phyloP scores from a whole-genome alignment of 2,888 invertebrate species.

The Muschampia plurimacula region DNA sequence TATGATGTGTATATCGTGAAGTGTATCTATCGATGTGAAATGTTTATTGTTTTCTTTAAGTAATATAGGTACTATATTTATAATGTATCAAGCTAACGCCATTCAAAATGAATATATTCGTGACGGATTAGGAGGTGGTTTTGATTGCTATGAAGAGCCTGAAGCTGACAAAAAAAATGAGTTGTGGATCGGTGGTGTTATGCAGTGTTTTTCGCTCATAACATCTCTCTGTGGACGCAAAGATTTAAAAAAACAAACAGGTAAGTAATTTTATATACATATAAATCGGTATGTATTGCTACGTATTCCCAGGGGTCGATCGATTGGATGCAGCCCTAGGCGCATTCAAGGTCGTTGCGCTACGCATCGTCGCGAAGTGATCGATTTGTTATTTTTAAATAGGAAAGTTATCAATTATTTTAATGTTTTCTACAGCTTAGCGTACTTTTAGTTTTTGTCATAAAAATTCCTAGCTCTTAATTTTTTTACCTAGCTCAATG shows the following conservation, averaged over 20 bases:
- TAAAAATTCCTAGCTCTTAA: neutral
- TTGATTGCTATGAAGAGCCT: conserved; percentile 36
- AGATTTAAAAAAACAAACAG: conserved; percentile 87
- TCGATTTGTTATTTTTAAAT: conserved; percentile 40
- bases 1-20: too few species aligned
- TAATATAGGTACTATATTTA: neutral
- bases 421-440: neutral
- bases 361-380: conserved; percentile 46
- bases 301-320: conserved; percentile 42
- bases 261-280: conserved; percentile 61
- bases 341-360: conserved; percentile 57
- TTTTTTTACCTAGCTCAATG: neutral
- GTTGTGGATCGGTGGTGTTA: conserved; percentile 92
- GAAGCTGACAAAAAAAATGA: conserved; percentile 59
- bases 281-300: conserved; percentile 38
- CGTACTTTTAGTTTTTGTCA: neutral
- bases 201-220: conserved; percentile 95
- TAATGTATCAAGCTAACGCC: conserved; percentile 42
- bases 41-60: too few species aligned
- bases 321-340: conserved; percentile 46
- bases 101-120: conserved; percentile 34
- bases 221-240: conserved; percentile 93
- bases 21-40: too few species aligned
- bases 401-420: neutral
- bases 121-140: conserved; percentile 24